Percentiles rank a stretch among this genome's conserved stretches.
phyloP scores from a whole-genome alignment of 2,113 vertebrate species.

The Anas platyrhynchos region DNA sequence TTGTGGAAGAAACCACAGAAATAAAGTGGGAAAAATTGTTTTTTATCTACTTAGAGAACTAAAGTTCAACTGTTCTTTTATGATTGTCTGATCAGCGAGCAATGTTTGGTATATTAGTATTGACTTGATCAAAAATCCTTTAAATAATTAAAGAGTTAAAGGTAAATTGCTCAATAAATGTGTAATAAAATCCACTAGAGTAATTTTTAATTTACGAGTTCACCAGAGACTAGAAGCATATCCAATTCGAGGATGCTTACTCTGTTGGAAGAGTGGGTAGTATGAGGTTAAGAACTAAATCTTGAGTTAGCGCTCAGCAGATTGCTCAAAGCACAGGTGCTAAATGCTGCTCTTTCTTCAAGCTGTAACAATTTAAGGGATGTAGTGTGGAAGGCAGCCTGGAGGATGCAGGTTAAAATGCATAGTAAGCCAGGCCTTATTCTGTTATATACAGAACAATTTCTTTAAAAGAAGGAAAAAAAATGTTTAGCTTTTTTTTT shows the following conservation, averaged over 20 bases:
- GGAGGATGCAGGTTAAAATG: neutral
- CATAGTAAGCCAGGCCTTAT: neutral
- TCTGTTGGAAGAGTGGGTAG: no score
- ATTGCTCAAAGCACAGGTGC: no score
- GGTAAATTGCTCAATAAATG: neutral
- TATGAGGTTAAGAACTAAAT: neutral
- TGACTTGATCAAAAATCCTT: neutral
- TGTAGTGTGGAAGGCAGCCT: neutral
- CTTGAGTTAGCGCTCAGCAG: neutral
- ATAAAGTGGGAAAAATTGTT: neutral
- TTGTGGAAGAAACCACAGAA: neutral
- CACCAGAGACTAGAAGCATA: neutral
- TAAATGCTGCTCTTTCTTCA: neutral
- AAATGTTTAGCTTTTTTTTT: neutral
- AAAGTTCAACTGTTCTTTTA: neutral
- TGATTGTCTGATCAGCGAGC: neutral
- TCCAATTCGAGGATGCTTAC: neutral
- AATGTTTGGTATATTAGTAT: neutral
- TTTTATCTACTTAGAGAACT: neutral
- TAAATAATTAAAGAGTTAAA: neutral
- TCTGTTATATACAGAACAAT: neutral
- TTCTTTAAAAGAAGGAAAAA: neutral
- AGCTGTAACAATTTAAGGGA: neutral
- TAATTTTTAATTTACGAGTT: neutral
- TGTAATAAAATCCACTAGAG: neutral